phyloP scores from a whole-genome alignment of 1,140 invertebrate species.

The Ceratina australensis region DNA sequence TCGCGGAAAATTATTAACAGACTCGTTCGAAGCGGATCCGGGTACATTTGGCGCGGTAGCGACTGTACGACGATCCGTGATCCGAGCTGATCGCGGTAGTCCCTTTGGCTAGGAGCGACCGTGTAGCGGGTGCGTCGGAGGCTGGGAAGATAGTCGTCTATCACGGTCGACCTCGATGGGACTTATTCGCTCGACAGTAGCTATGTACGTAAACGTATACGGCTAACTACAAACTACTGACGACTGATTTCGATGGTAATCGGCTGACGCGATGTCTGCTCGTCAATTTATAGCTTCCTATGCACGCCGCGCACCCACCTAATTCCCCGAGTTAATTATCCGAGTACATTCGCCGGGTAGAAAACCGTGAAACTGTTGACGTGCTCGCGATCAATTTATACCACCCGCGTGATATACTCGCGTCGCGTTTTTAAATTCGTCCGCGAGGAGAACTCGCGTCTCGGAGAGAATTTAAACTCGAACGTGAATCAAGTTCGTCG shows the following conservation, averaged over 20 bases:
- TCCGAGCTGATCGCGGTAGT: slow-evolving; percentile 11
- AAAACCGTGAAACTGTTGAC: neutral
- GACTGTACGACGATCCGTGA: too few species aligned
- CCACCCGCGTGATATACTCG: too few species aligned
- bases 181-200: slow-evolving; percentile 45
- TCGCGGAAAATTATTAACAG: too few species aligned
- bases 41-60: too few species aligned
- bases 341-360: slow-evolving; percentile 9
- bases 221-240: too few species aligned
- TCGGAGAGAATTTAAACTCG: neutral
- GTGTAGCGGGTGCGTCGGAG: slow-evolving; percentile 27
- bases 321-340: slow-evolving; percentile 48
- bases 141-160: slow-evolving; percentile 45
- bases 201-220: too few species aligned
- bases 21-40: too few species aligned
- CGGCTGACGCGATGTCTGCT: slow-evolving; percentile 25
- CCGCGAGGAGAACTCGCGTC: neutral
- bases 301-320: slow-evolving; percentile 31
- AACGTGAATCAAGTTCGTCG: neutral
- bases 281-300: slow-evolving; percentile 48
- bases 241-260: slow-evolving; percentile 27
- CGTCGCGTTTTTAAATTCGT: too few species aligned
- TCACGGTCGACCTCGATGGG: slow-evolving; percentile 43
- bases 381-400: neutral
- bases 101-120: slow-evolving; percentile 12